Base-by-base conservation (phyloP, 2,113 vertebrate species). In the Anser cygnoides region DNA sequence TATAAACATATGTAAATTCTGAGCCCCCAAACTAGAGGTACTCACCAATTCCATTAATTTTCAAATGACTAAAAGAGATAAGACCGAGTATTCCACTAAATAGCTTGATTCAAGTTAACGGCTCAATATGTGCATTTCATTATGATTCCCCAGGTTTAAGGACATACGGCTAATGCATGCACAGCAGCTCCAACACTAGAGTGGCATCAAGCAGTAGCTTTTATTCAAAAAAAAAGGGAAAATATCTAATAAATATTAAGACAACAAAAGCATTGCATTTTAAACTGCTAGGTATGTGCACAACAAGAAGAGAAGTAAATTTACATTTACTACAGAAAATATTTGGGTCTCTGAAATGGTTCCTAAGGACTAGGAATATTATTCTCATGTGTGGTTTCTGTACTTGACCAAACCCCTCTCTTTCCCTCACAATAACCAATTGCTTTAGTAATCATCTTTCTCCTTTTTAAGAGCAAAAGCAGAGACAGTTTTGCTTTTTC, bases 391-490 rank as follows among this genome's bases (percentile, higher is more conserved):
- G 77, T 63, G 13, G 70, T 57, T 93, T 89, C 83, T 92, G 50
- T 61, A 77, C 46, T 74, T 95, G 41, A 74, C 65, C 72, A 90
- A 31, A 14, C 28, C 86, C 72, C 61, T 37, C 65, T 21, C 41
- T 66, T 44, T 33, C 21, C 28, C 28, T 75, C 52, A 52, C 75
- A 87, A 93, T 57, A 89, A 66, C 43, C 66, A 89, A 82, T 90
- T 82, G 57, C 39, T 73, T 91, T 43, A 82, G 58, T 43, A 85
- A 93, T 87, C 66, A 61, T 70, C 81, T 43, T 72, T 22, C 35
- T 87, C 46, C 61, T 84, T 79, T 74, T 84, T 92, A 89, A 92
- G 89, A 84, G 28, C 23, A 18, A 94, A 92, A 89, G 37, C 43
- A 43, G 92, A 46, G 59, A 59, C 15, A 63, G 33, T 59, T 94